Percentiles rank a stretch among this genome's conserved stretches.
phyloP scores from a whole-genome alignment of 2,113 vertebrate species.

The Laticauda colubrina region DNA sequence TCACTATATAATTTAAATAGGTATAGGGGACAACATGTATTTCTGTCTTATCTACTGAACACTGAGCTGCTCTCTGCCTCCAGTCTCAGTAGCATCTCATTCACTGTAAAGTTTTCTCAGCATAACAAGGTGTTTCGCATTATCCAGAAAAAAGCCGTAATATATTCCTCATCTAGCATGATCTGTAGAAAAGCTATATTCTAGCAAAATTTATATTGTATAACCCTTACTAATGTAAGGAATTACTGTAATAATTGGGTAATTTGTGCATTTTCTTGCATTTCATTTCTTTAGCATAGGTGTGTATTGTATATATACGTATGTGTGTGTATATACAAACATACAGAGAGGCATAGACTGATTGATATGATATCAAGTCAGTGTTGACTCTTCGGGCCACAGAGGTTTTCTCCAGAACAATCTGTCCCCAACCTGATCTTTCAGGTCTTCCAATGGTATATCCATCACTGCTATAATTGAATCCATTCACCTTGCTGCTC shows the following conservation, averaged over 20 bases:
- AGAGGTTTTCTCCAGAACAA: not conserved
- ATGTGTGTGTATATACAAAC: not conserved
- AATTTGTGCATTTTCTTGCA: not conserved
- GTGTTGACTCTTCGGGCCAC: not conserved
- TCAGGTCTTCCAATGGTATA: not conserved
- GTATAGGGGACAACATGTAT: not conserved
- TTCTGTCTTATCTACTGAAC: not conserved
- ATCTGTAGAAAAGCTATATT: not conserved
- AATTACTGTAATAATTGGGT: not conserved
- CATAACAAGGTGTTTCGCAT: not conserved
- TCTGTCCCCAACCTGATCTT: not conserved
- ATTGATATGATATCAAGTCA: not conserved
- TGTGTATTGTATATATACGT: not conserved
- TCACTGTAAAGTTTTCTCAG: not conserved
- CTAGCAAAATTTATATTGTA: not conserved
- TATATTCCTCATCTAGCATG: not conserved
- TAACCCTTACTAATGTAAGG: not conserved
- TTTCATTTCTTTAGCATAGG: not conserved
- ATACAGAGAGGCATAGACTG: not conserved
- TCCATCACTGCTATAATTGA: not conserved
- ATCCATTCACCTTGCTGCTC: not conserved
- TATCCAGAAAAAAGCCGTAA: not conserved
- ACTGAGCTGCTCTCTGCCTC: not conserved
- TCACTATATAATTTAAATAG: not conserved
- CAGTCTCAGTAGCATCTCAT: not conserved